A percentile compares a stretch with the other conserved stretches of the same genome.
Conservation (phyloP, 92 coral and sea anemone genomes). For the Montipora capitata region DNA sequence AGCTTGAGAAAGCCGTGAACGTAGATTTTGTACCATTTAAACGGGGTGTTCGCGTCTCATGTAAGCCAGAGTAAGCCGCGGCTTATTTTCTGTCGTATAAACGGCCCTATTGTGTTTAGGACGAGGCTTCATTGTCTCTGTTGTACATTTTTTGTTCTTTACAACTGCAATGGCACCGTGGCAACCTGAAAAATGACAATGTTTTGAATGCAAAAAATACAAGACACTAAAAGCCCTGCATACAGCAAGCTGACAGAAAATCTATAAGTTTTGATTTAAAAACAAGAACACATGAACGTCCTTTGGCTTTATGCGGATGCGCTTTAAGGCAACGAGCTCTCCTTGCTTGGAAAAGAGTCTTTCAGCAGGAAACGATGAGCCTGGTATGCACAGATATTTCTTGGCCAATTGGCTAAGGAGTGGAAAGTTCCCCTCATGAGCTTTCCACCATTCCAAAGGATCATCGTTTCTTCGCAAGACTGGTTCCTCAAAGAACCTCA, state of each 20-base stretch:
- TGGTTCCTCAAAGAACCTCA: constrained; percentile 52
- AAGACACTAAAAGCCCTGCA: no score
- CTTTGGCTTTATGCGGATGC: constrained; percentile 38
- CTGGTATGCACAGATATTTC: constrained; percentile 30
- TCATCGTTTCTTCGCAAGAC: constrained; percentile 37
- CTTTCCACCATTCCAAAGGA: constrained; percentile 56
- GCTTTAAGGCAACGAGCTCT: constrained; percentile 24
- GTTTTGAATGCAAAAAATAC: no score
- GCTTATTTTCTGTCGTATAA: no score
- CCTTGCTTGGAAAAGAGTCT: constrained; percentile 37
- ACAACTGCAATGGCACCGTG: no score
- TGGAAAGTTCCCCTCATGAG: constrained; percentile 7
- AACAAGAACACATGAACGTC: constrained; percentile 42
- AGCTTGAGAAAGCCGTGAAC: no score
- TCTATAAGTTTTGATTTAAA: constrained; percentile 30
- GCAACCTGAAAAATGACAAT: no score
- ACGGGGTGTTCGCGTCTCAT: no score
- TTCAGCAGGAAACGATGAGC: constrained; percentile 41
- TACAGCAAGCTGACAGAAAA: neutral
- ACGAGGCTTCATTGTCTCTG: no score
- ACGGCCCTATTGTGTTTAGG: no score
- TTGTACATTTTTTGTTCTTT: no score
- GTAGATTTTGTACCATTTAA: no score
- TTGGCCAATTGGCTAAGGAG: constrained; percentile 24
- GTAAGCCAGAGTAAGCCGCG: no score